Conservation (phyloP, 2,113 vertebrate genomes). For the Isichthys henryi region DNA sequence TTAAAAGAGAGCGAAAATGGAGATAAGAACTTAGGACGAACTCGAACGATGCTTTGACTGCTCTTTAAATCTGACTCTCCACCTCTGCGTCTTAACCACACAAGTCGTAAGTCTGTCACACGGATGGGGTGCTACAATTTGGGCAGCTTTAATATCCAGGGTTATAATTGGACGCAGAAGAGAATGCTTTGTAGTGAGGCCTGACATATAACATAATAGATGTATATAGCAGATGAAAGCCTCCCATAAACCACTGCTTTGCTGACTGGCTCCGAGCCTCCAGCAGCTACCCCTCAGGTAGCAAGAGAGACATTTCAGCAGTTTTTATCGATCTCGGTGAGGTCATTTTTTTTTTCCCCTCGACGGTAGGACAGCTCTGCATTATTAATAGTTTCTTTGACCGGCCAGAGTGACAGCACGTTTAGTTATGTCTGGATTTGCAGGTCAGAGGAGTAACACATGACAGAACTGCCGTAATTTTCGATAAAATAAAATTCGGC, state of each 20-base stretch:
- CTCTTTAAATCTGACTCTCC: not conserved
- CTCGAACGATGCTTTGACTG: not conserved
- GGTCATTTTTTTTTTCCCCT: constrained; percentile 69
- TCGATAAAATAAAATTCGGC: constrained; percentile 46
- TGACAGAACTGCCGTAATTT: constrained; percentile 60
- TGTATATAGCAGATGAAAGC: constrained; percentile 11
- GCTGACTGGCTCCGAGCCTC: constrained; percentile 40
- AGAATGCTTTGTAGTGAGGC: not conserved
- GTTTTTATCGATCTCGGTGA: constrained; percentile 66
- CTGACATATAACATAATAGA: not conserved
- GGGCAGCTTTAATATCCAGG: not conserved
- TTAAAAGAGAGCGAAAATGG: not conserved
- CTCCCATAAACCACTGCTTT: not conserved
- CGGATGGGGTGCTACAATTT: not conserved
- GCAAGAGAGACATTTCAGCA: constrained; percentile 48
- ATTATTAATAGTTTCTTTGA: constrained; percentile 73
- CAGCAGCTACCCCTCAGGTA: constrained; percentile 31
- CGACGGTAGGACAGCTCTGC: constrained; percentile 61
- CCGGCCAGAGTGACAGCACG: constrained; percentile 64
- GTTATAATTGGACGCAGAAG: not conserved
- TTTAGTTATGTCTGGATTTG: constrained; percentile 62
- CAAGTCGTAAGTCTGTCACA: not conserved
- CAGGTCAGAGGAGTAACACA: constrained; percentile 60
- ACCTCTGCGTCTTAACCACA: not conserved
- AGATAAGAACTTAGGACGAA: not conserved